Base-by-base conservation (phyloP, 2,797 vertebrate genomes). In the Chrysocyon brachyurus region DNA sequence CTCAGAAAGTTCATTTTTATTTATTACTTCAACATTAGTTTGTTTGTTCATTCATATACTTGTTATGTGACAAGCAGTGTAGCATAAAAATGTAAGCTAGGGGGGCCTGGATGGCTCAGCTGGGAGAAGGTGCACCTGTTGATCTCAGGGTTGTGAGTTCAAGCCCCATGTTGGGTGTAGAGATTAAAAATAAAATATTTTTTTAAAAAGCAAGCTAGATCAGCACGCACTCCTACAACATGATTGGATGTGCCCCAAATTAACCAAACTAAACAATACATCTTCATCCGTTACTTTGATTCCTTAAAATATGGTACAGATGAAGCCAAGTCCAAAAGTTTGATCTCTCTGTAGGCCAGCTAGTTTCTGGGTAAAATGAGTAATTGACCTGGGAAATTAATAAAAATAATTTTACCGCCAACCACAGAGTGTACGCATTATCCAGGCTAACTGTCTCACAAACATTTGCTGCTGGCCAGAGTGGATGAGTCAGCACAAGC, bases 321-420 rank as follows among this genome's bases (percentile, higher is more conserved):
- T 21, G 26, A 83, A 93, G 78, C 77, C 85, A n/a, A 81, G 33
- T 59, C n/a, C 52, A 73, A 87, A 88, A 54, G 28, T 68, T 36
- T 19, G 17, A 21, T 84, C 75, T 59, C 93, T 85, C 31, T 6
- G 12, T 52, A 26, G 59, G 28, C 87, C 57, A 31, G n/a, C 83
- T 49, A 26, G 59, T 59, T 81, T 97, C 92, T 82, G 61, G 75
- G 90, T 57, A 57, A 19, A 96, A 93, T 78, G 64, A 96, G 61
- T 84, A 93, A 85, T 12, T 87, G 94, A 90, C 64, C 83, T 92
- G 66, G 28, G 70, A 92, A 96, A 84, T 93, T 61, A 90, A 70
- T 78, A 95, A 87, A 70, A 83, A 79, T 90, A 87, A 90, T 87
- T 85, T 93, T 49, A 73, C 59, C 0, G 1, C 84, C 84, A 94